Evolutionary conservation across 2,888 invertebrate species (phyloP), one percentile per base, ranked within the genome.

Genomic region (Rhogogaster chlorosoma): DNA sequence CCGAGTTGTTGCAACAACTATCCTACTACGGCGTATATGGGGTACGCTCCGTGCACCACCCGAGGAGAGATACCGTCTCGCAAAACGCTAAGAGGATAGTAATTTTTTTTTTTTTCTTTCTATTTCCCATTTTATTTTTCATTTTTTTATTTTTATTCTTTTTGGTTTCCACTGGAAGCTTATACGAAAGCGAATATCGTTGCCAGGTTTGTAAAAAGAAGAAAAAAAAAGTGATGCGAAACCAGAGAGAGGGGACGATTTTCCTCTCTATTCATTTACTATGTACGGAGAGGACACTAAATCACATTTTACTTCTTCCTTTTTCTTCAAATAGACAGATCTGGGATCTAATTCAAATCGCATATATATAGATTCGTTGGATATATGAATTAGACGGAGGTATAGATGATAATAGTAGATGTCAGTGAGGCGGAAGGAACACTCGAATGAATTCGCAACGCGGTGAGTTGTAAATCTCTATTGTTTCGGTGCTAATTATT

Each of bases 401-500:
- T 49, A 29, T 42, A 77, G 29, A 22, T 26, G 26, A 32, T 12
- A 26, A 12, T 26, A 29, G 32, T 32, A 77, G 18, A 77, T 77
- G 53, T 45, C 49, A 53, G 45, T 18, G 15, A 7, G 38, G 22
- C 49, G 42, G 22, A 75, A 18, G 45, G 75, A 77, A 49, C 53
- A 38, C 53, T 77, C 53, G 77, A 77, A 49, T 53, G 77, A 42
- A 49, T 77, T 32, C 38, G 77, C 9, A 53, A 87, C 84, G 86
- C 83, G 57, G 53, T 53, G 49, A 70, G 82, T 87, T 84, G 86
- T 86, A 85, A 84, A 84, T 84, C 45, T 61, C 85, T 84, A 87
- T 87, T 87, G 87, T 87, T 85, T 83, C 77, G 80, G 85, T 32
- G 87, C 85, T 86, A 87, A 87, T 87, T 86, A 85, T 84, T 86